Base-by-base conservation (phyloP, 2,797 vertebrate species). In the Sebastes itinus region DNA sequence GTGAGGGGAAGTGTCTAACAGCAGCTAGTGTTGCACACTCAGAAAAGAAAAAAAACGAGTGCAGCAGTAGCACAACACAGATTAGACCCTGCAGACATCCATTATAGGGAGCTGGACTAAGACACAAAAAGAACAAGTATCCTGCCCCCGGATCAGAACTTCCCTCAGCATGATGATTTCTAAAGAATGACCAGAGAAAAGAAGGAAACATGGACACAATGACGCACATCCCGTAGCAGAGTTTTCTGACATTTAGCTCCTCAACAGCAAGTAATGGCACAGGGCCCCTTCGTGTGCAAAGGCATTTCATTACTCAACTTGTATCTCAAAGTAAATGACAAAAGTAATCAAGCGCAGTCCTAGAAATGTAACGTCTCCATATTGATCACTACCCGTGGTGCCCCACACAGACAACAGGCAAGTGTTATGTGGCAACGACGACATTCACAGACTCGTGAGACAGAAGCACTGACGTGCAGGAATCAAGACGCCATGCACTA, bases 1-100 rank as follows among this genome's bases (percentile, higher is more conserved):
- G 80, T n/a, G 52, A 91, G 68, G 85, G 90, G 87, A 90, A 64
- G 89, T 86, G 80, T 89, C 73, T 85, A 89, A 85, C 91, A 85
- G 67, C 76, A 82, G 82, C 79, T 82, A 81, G 79, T 78, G 27
- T 72, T 88, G 75, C 74, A 52, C 49, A 59, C 60, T 75, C 58
- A 27, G 20, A 16, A 23, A 60, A 64, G 42, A 42, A 20, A 22
- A 52, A 77, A 76, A 61, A 59, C 70, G 38, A 78, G 78, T 59
- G 28, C 75, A 89, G 38, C 78, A 83, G 75, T 32, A 86, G 27
- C 86, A 82, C 25, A 70, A 77, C 64, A 86, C 60, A 78, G 49
- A 78, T 7, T n/a, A 76, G 22, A 77, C 72, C 61, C 67, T 71
- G 83, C 76, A 81, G 75, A 84, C 87, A 89, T 65, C 63, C n/a